Evolutionary conservation across 2,888 invertebrate species (phyloP), one percentile per base, ranked within the genome.

Genomic region (Trissolcus japonicus): DNA sequence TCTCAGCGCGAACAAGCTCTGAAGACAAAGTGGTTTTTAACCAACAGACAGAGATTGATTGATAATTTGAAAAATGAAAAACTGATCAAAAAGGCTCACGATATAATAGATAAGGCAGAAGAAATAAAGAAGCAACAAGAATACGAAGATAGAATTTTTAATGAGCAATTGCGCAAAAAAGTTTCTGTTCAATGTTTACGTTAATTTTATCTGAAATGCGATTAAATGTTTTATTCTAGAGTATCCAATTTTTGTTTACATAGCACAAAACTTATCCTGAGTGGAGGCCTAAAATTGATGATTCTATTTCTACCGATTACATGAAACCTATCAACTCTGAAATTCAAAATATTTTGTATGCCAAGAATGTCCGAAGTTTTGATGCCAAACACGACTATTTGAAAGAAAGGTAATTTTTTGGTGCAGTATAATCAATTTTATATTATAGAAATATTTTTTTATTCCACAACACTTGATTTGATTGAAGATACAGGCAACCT

Each of bases 1-100:
- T 9, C 43, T 4, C 65, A 50, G 16, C 65, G 66, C 0, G 65
- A 73, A 79, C 65, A 84, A 17, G 61, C 59, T 9, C 51, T 84
- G 14, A 82, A 86, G 51, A 84, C 81, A 4, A 82, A 72, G 53
- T 88, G 88, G 88, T 88, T 87, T 56, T 19, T 84, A 21, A 82
- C 81, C 63, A 86, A 88, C 75, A 80, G 83, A 60, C 78, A 87
- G 21, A 82, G 81, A 43, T 76, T 88, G 16, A 76, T 86, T 56
- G 83, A 86, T 9, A 82, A 83, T 80, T 80, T 87, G 35, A 69
- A 69, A 19, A 78, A 60, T 46, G 78, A 81, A 0, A 80, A 79
- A 59, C 57, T 80, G 16, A 43, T 63, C 7, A 50, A 65, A 29
- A 76, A 66, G 66, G 75, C 78, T n/a, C 68, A 80, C 71, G 59